Evolutionary conservation across 2,888 invertebrate species (phyloP), one percentile per base, ranked within the genome.

Genomic region (Harpalus rubripes): DNA sequence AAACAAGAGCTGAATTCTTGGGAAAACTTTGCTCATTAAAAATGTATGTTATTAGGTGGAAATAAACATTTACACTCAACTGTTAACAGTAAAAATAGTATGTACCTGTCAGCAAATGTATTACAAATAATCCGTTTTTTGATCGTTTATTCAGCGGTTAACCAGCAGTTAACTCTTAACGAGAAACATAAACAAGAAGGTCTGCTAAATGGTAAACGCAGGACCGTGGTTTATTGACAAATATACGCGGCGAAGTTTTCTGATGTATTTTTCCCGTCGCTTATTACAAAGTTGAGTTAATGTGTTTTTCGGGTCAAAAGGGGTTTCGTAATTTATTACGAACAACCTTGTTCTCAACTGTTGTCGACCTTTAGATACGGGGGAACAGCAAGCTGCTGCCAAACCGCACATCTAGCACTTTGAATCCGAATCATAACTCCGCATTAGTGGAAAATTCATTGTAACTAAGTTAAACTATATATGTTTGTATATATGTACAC

Each of bases 261-360:
- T 74, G 74, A 74, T 74, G 74, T 74, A 74, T 74, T 74, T 74
- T 74, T 74, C 74, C 52, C 52, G 52, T 74, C 74, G 74, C 74
- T 74, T 74, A 74, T 74, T 74, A 74, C 74, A 74, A 74, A 74
- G 74, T 74, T 74, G 44, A 74, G 74, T 74, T 74, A 74, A 74
- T 74, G 74, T 74, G 74, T 74, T 74, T 74, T 74, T 74, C 74
- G 74, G 74, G 74, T 56, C 52, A 18, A 56, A 74, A 74, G 74
- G 74, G 74, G 74, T 74, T 56, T 74, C 63, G 74, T 74, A 74
- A 74, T 74, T 74, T 74, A 74, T 74, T 74, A 74, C 74, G 52
- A 52, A 74, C 52, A 74, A 52, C 74, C 74, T 52, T 74, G 74
- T 74, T 74, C 52, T 6, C 44, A 68, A 68, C 32, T 39, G 68